Conservation (phyloP, 2,797 vertebrate genomes). For the Hyperoplus lanceolatus region DNA sequence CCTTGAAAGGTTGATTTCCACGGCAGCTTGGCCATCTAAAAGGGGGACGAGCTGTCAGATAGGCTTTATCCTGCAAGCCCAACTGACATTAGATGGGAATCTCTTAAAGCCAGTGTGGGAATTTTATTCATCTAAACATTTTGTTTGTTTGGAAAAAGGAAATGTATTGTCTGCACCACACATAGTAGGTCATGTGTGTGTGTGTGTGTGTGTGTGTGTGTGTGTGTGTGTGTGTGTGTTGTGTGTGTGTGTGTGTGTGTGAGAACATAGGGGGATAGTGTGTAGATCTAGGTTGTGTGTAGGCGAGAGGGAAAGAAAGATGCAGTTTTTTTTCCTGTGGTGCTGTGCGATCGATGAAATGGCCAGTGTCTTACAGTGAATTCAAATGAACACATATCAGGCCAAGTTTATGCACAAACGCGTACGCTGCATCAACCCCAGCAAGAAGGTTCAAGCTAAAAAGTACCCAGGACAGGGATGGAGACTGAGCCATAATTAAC, state of each 20-base stretch:
- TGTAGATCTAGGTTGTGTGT: neutral
- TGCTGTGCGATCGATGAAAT: constrained; percentile 40
- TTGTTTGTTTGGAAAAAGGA: constrained; percentile 24
- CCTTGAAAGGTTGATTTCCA: constrained; percentile 57
- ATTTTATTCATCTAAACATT: constrained; percentile 23
- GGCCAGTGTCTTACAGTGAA: constrained; percentile 19
- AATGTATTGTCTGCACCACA: constrained; percentile 22
- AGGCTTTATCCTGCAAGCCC: constrained; percentile 36
- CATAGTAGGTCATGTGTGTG: constrained; percentile 33
- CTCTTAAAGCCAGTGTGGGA: constrained; percentile 21
- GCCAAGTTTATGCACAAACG: constrained; percentile 27
- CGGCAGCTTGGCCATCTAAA: constrained; percentile 62
- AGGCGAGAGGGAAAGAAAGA: constrained; percentile 14
- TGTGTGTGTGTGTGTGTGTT: constrained; percentile 12
- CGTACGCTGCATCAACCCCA: constrained; percentile 4
- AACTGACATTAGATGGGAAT: constrained; percentile 25
- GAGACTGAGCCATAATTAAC: constrained; percentile 28
- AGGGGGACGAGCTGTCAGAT: constrained; percentile 41
- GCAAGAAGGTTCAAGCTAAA: neutral
- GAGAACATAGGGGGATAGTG: constrained; percentile 5
- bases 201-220: neutral
- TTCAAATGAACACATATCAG: constrained; percentile 38
- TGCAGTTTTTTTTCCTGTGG: neutral
- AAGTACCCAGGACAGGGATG: constrained; percentile 15
- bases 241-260: neutral